Evolutionary conservation across 2,797 vertebrate genomes (phyloP).

Genomic region (Mycteria americana): DNA sequence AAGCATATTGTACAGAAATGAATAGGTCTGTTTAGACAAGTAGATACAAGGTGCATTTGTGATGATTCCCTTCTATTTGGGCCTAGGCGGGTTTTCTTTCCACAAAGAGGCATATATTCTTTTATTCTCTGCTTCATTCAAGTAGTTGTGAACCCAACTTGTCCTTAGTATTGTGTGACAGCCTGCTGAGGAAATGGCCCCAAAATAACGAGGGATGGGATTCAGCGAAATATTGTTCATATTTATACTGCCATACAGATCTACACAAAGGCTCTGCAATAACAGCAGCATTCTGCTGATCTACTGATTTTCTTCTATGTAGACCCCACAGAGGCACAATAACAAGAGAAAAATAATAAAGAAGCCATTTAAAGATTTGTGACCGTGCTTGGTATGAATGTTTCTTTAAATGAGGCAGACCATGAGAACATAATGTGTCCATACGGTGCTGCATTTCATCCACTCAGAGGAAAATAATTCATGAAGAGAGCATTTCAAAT

Average conservation of each 20-base stretch:
- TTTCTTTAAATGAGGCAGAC: constrained; percentile 64
- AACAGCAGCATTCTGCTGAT: constrained; percentile 72
- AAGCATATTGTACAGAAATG: constrained; percentile 52
- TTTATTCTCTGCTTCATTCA: constrained; percentile 78
- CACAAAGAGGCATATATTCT: constrained; percentile 67
- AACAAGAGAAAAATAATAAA: constrained; percentile 74
- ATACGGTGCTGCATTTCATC: constrained; percentile 49
- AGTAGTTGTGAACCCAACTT: constrained; percentile 72
- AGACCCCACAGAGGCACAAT: constrained; percentile 69
- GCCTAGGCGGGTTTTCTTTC: constrained; percentile 66
- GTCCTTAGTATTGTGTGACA: constrained; percentile 70
- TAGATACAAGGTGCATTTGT: constrained; percentile 57
- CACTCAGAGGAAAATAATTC: constrained; percentile 62
- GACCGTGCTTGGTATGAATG: constrained; percentile 33
- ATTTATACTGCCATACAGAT: constrained; percentile 68
- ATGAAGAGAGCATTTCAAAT: constrained; percentile 58
- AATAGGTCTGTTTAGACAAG: constrained; percentile 69
- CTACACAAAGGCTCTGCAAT: constrained; percentile 73
- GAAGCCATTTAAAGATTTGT: constrained; percentile 70
- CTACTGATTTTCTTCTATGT: constrained; percentile 72
- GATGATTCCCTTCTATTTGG: constrained; percentile 71
- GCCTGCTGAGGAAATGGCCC: constrained; percentile 77
- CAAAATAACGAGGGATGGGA: constrained; percentile 75
- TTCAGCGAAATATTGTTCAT: constrained; percentile 75
- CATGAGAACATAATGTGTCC: constrained; percentile 68